A percentile compares a stretch with the other conserved stretches of the same genome.
phyloP scores from a whole-genome alignment of 2,888 invertebrate species.

The Drosophila putrida region DNA sequence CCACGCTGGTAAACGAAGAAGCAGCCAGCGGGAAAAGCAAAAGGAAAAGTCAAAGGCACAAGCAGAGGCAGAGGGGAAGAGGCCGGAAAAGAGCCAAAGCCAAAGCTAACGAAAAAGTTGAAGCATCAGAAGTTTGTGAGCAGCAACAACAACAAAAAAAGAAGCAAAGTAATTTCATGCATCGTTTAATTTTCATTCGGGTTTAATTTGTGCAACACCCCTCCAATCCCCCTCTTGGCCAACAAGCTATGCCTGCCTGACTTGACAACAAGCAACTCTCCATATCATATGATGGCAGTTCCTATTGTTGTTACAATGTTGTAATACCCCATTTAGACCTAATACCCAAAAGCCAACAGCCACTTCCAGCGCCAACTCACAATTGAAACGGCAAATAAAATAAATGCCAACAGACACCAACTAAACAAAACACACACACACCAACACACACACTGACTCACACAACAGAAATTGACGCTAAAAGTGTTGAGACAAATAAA shows the following conservation, averaged over 20 bases:
- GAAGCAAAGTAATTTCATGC: slow-evolving; percentile 83
- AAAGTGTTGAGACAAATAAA: slow-evolving; percentile 75
- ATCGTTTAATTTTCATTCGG: slow-evolving; percentile 84
- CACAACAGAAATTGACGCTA: slow-evolving; percentile 62
- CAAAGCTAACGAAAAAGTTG: slow-evolving; percentile 59
- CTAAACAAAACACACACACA: slow-evolving; percentile 41
- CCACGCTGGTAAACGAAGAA: slow-evolving; percentile 16
- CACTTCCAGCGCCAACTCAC: slow-evolving; percentile 70
- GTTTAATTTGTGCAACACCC: slow-evolving; percentile 82
- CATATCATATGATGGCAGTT: slow-evolving; percentile 61
- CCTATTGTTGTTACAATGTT: slow-evolving; percentile 53
- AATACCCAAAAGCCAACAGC: slow-evolving; percentile 77
- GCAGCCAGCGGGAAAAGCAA: slow-evolving; percentile 25
- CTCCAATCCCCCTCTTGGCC: slow-evolving; percentile 10
- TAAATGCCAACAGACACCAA: slow-evolving; percentile 47
- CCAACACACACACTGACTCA: slow-evolving; percentile 26
- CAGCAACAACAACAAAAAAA: slow-evolving; percentile 40
- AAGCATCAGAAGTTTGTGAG: slow-evolving; percentile 44
- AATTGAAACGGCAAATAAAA: slow-evolving; percentile 78
- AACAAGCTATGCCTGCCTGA: slow-evolving; percentile 20
- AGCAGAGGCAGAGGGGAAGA: background rate
- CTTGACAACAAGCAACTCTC: slow-evolving; percentile 46
- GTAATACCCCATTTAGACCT: slow-evolving; percentile 80
- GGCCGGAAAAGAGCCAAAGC: slow-evolving; percentile 33
- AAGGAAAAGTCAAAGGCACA: slow-evolving; percentile 21